phyloP scores from a whole-genome alignment of 2,113 vertebrate species.

The Anarrhichthys ocellatus region DNA sequence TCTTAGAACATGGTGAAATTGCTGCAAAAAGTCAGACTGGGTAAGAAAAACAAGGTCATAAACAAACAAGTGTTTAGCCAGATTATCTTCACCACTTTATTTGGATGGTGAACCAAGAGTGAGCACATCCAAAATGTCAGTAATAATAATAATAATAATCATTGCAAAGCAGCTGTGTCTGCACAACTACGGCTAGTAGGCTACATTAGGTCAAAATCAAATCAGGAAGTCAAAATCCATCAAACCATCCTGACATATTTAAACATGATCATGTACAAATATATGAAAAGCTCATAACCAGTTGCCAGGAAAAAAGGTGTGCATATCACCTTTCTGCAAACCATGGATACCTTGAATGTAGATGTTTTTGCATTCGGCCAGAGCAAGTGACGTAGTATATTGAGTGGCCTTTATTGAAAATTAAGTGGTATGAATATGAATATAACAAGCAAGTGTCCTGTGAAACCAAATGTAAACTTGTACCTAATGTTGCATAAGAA shows the following conservation, averaged over 20 bases:
- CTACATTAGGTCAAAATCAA: background rate
- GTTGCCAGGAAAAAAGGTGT: background rate
- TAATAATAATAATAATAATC: background rate
- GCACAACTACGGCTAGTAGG: background rate
- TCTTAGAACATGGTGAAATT: background rate
- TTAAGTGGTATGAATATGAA: background rate
- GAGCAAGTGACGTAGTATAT: background rate
- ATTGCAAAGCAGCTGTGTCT: background rate
- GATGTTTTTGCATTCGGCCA: background rate
- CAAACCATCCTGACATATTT: background rate
- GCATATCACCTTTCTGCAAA: background rate
- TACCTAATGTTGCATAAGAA: too few species aligned
- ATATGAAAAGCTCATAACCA: background rate
- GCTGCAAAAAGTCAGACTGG: background rate
- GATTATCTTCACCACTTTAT: background rate
- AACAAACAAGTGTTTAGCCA: background rate
- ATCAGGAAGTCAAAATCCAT: conserved; percentile 2
- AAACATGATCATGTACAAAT: background rate
- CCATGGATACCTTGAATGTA: background rate
- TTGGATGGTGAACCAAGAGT: background rate
- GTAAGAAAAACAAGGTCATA: background rate
- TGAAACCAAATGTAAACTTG: too few species aligned
- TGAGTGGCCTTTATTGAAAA: background rate
- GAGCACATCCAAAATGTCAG: background rate
- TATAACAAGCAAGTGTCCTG: background rate